phyloP scores from a whole-genome alignment of 2,113 vertebrate genomes.

The Pionites leucogaster region DNA sequence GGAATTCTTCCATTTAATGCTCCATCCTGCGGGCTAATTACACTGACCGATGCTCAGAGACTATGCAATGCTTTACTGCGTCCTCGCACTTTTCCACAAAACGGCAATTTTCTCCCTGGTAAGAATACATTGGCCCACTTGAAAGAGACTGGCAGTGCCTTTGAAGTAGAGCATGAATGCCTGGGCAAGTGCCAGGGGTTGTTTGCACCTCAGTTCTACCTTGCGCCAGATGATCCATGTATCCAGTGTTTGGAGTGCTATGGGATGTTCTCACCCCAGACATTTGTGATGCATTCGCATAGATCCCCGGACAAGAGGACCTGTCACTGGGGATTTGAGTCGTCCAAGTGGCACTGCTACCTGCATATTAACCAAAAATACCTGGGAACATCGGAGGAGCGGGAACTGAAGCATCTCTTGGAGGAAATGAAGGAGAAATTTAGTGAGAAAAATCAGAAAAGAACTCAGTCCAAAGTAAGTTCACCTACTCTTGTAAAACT shows the following conservation, averaged over 20 bases:
- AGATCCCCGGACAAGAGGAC: conserved; percentile 96
- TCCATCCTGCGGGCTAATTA: conserved; percentile 96
- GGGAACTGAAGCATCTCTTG: conserved; percentile 85
- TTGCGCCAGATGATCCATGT: conserved; percentile 88
- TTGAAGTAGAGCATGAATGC: conserved; percentile 97
- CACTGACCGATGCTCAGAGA: conserved; percentile 94
- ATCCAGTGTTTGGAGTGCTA: conserved; percentile 97
- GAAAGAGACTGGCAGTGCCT: conserved; percentile 90
- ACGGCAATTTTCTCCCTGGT: conserved; percentile 80
- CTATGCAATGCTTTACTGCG: conserved; percentile 93
- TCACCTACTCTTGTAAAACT: neutral
- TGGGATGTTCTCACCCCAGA: conserved; percentile 94
- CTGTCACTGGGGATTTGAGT: conserved; percentile 99
- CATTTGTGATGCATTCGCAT: conserved; percentile 98
- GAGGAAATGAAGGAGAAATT: conserved; percentile 98
- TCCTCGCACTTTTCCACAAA: conserved; percentile 84
- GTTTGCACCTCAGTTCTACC: conserved; percentile 93
- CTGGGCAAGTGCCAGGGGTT: conserved; percentile 97
- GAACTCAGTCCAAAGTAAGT: conserved; percentile 89
- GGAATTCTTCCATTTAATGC: conserved; percentile 97
- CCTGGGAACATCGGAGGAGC: conserved; percentile 85
- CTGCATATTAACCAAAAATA: conserved; percentile 94
- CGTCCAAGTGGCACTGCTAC: conserved; percentile 97
- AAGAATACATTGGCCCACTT: conserved; percentile 83
- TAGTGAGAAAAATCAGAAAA: conserved; percentile 83